Evolutionary conservation across 1,140 invertebrate genomes (phyloP).

Genomic region (Eulimnadia texana): DNA sequence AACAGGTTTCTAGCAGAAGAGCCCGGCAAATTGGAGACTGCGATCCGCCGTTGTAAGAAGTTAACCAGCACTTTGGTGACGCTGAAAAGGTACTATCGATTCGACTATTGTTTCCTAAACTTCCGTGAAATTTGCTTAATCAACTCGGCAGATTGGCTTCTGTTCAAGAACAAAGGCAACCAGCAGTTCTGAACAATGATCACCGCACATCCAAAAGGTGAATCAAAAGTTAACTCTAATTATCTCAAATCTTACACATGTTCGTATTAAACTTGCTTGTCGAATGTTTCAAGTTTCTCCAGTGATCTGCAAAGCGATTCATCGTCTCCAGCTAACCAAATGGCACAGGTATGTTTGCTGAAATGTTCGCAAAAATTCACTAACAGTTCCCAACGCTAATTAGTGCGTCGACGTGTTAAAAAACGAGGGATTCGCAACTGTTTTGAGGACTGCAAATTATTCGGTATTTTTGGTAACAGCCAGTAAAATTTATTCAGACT

Average conservation of each 20-base stretch:
- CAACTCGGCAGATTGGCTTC: constrained; percentile 59
- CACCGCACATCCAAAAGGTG: constrained; percentile 5
- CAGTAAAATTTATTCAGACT: too few species aligned
- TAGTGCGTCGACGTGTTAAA: too few species aligned
- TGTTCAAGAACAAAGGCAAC: constrained; percentile 75
- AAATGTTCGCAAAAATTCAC: background rate
- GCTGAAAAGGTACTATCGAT: constrained; percentile 67
- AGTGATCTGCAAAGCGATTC: background rate
- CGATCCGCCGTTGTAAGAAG: constrained; percentile 84
- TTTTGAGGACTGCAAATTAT: too few species aligned
- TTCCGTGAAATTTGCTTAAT: background rate
- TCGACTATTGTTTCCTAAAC: constrained; percentile 9
- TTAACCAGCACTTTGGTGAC: constrained; percentile 90
- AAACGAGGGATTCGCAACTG: too few species aligned
- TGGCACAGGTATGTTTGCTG: background rate
- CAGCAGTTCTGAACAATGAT: constrained; percentile 6
- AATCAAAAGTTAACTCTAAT: background rate
- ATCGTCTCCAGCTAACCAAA: background rate
- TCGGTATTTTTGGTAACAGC: too few species aligned
- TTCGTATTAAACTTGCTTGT: too few species aligned
- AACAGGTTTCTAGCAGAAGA: constrained; percentile 77
- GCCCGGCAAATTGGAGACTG: constrained; percentile 77
- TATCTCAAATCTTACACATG: too few species aligned
- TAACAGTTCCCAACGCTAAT: background rate
- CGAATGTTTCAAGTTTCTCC: background rate